phyloP scores from a whole-genome alignment of 2,888 invertebrate species.

The Tortrix viridana region DNA sequence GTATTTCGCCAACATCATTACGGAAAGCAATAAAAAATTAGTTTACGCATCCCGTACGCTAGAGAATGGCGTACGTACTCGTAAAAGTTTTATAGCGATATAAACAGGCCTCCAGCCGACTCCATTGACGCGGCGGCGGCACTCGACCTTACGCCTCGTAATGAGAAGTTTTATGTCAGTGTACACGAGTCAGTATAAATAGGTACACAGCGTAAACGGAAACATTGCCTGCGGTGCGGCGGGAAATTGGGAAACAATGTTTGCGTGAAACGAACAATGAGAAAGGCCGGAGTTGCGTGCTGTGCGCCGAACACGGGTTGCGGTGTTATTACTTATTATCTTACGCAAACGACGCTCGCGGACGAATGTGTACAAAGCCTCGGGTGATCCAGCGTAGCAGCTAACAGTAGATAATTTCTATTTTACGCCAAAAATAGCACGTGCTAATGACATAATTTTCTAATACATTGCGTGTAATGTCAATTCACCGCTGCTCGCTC shows the following conservation, averaged over 20 bases:
- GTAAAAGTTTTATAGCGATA: slow-evolving; percentile 67
- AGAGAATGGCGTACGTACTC: slow-evolving; percentile 52
- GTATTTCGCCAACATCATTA: slow-evolving; percentile 35
- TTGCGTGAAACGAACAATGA: slow-evolving; percentile 40
- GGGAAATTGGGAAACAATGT: slow-evolving; percentile 49
- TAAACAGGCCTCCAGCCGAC: slow-evolving; percentile 60
- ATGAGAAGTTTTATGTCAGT: slow-evolving; percentile 55
- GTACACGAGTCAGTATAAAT: slow-evolving; percentile 34
- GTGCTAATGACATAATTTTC: no score
- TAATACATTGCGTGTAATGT: no score
- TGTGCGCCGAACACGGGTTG: slow-evolving; percentile 1
- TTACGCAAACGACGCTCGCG: no score
- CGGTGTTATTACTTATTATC: neutral
- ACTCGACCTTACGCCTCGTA: slow-evolving; percentile 51
- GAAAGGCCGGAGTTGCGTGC: slow-evolving; percentile 30
- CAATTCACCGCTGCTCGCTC: no score
- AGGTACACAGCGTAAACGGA: slow-evolving; percentile 33
- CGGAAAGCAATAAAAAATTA: slow-evolving; percentile 44
- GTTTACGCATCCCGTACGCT: slow-evolving; percentile 45
- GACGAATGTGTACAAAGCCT: no score
- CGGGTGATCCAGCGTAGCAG: no score
- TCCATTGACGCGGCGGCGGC: slow-evolving; percentile 58
- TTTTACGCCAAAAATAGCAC: no score
- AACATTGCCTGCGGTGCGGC: slow-evolving; percentile 39
- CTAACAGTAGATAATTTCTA: no score